Base-by-base conservation (phyloP, 2,888 invertebrate genomes). In the Zaprionus lineosus region DNA sequence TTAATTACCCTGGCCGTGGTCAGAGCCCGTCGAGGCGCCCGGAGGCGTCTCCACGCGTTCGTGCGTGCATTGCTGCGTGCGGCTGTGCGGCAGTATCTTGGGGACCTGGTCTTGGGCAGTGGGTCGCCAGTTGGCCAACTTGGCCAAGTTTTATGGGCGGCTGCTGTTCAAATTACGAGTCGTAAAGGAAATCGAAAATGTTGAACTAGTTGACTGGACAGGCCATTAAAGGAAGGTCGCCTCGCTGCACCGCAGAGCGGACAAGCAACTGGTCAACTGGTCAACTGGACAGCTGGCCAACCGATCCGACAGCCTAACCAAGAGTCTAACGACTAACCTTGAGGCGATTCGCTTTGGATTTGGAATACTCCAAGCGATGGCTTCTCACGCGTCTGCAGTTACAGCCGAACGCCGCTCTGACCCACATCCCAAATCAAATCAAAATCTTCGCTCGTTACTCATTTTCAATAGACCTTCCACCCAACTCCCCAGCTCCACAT, bases 191-290 rank as follows among this genome's bases (percentile, higher is more conserved):
- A 76, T 69, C 76, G 74, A 76, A 74, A 75, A 58, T 63, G 58
- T 69, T 71, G 74, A 70, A 74, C 75, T 74, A 70, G 70, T 64
- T 70, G 74, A 37, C 59, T 26, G 46, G 31, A 52, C 68, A 50
- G 65, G 56, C 71, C 72, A 77, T 78, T 75, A 81, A 77, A 75
- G 81, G 74, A 78, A 78, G 78, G 78, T 78, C 78, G 78, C 77
- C 47, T 48, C 79, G 48, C 28, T 63, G 72, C 72, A 74, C 31
- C 55, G 15, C 16, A 14, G 51, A 37, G 29, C 36, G 46, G 26
- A 15, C 3, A 8, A 9, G 12, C 12, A 31, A 11, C 36, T 41
- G 57, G 28, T 8, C 3, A 28, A 70, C 41, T 51, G n/a, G n/a
- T n/a, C n/a, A n/a, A n/a, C n/a, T n/a, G n/a, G n/a, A n/a, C n/a